A percentile compares a stretch with the other conserved stretches of the same genome.
These are phyloP conservation scores for Lycophotia porphyrea DNA, from an alignment of 2,888 invertebrate genomes.

Conservation along the genomic window DNA sequence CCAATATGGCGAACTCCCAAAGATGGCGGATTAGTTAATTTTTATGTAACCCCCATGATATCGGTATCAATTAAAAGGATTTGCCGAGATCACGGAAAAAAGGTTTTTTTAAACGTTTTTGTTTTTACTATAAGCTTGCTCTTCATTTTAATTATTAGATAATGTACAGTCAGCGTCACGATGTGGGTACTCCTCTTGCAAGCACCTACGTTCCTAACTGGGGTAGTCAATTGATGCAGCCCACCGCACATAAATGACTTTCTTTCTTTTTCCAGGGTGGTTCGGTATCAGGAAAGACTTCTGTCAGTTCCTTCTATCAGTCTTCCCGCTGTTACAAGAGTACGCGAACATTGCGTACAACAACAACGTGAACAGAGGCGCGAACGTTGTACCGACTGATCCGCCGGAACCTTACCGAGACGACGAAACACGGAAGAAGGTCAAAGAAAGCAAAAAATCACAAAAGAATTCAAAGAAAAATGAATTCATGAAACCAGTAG, in stretches of 20 bases:
- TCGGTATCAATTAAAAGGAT: no score
- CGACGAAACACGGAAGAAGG: slow-evolving; percentile 85
- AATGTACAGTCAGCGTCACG: no score
- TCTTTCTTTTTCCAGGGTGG: slow-evolving; percentile 94
- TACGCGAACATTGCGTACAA: slow-evolving; percentile 99
- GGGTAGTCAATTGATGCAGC: no score
- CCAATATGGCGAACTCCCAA: no score
- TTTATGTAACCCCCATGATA: no score
- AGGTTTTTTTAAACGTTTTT: no score
- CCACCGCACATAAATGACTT: not conserved
- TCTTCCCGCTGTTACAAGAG: slow-evolving; percentile 98
- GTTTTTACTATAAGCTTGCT: no score
- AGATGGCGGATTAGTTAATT: no score
- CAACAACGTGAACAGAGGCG: slow-evolving; percentile 88
- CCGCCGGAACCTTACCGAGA: slow-evolving; percentile 87
- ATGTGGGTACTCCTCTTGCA: no score
- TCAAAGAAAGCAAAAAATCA: slow-evolving; percentile 91
- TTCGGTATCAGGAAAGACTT: slow-evolving; percentile 99
- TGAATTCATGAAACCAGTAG: slow-evolving; percentile 95
- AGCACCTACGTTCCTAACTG: no score
- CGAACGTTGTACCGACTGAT: slow-evolving; percentile 79
- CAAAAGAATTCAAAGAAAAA: slow-evolving; percentile 93
- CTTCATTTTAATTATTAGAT: not conserved
- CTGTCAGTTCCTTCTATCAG: slow-evolving; percentile 98
- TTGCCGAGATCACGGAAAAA: no score